Conservation (phyloP, 2,797 vertebrate species). For the Hydrocynus forskahlii region DNA sequence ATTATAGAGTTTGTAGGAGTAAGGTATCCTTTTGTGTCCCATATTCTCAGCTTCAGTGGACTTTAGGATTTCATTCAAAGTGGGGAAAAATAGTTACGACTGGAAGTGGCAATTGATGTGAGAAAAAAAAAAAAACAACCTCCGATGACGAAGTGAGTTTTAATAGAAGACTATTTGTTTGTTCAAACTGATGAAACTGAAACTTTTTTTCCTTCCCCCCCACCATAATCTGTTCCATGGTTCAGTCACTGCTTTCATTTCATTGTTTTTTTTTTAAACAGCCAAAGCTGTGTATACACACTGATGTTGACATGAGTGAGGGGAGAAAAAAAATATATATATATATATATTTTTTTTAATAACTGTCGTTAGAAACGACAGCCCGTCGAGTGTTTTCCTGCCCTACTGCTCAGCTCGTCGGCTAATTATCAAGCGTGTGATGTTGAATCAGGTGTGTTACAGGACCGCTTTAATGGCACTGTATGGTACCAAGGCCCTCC, state of each 20-base stretch:
- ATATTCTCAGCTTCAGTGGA: conserved; percentile 43
- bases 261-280: background rate
- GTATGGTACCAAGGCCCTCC: background rate
- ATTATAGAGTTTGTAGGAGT: conserved; percentile 57
- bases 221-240: background rate
- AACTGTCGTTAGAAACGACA: conserved; percentile 29
- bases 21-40: conserved; percentile 51
- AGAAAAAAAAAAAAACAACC: background rate
- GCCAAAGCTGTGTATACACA: conserved; percentile 3
- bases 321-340: background rate
- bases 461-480: background rate
- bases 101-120: conserved; percentile 39
- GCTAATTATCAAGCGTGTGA: conserved; percentile 10
- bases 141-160: conserved; percentile 17
- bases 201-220: conserved; percentile 5
- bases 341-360: too few species aligned
- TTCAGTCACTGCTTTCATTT: background rate
- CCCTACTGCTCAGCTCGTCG: background rate
- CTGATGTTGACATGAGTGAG: conserved; percentile 9
- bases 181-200: conserved; percentile 28
- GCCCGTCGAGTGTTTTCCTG: background rate
- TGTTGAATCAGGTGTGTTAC: conserved; percentile 26
- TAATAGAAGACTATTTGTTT: conserved; percentile 36
- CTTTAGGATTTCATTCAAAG: conserved; percentile 47
- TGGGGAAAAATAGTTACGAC: conserved; percentile 25